Conservation (phyloP, 2,113 vertebrate genomes). For the Melanerpes formicivorus region DNA sequence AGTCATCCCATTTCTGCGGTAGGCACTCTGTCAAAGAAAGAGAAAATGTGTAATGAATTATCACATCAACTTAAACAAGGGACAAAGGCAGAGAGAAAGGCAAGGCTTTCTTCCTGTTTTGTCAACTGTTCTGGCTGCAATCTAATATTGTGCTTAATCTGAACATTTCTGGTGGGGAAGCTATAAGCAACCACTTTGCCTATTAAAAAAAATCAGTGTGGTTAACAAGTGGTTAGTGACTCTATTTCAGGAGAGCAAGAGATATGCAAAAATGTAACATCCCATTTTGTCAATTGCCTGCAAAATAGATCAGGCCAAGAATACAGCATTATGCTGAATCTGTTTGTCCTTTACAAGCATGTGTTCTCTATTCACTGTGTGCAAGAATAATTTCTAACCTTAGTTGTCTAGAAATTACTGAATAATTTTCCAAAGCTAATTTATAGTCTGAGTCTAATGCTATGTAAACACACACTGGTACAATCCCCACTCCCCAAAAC, state of each 20-base stretch:
- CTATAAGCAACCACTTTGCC: slow-evolving; percentile 57
- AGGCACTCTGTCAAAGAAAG: slow-evolving; percentile 82
- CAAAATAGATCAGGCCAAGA: slow-evolving; percentile 56
- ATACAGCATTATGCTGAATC: slow-evolving; percentile 37
- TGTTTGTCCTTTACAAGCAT: slow-evolving; percentile 58
- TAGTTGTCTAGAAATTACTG: slow-evolving; percentile 64
- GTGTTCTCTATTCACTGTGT: slow-evolving; percentile 30
- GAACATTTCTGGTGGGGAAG: slow-evolving; percentile 73
- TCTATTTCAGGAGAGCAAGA: slow-evolving; percentile 69
- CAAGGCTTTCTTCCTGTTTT: slow-evolving; percentile 72
- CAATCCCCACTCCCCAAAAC: background rate
- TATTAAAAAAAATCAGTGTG: slow-evolving; percentile 75
- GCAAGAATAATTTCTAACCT: slow-evolving; percentile 53
- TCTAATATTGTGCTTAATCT: slow-evolving; percentile 61
- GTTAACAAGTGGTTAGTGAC: slow-evolving; percentile 79
- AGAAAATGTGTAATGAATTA: slow-evolving; percentile 81
- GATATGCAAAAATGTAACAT: slow-evolving; percentile 70
- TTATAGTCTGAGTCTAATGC: slow-evolving; percentile 46
- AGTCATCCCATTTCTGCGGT: slow-evolving; percentile 88
- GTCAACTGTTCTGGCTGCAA: slow-evolving; percentile 64
- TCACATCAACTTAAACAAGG: slow-evolving; percentile 67
- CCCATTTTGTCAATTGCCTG: slow-evolving; percentile 70
- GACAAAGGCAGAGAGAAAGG: slow-evolving; percentile 62
- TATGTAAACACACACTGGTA: slow-evolving; percentile 35
- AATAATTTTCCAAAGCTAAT: slow-evolving; percentile 47